Evolutionary conservation across 2,113 vertebrate genomes (phyloP), one percentile per base, ranked within the genome.

Genomic region (Phalacrocorax aristotelis): DNA sequence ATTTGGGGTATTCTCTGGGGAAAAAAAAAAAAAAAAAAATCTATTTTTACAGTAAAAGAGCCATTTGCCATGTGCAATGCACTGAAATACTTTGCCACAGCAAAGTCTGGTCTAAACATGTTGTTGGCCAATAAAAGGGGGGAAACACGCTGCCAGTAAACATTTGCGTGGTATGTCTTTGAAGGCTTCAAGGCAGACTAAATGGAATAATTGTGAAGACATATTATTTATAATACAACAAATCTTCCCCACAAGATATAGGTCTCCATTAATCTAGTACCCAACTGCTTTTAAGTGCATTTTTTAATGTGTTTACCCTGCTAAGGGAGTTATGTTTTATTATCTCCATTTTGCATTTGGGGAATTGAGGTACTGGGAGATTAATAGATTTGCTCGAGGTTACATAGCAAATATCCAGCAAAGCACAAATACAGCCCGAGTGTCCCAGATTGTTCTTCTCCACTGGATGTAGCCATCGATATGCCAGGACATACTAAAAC

Each of bases 91-190:
- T 97, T 95, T 96, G 96, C 97, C 96, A 97, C 70, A 95, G 97
- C 93, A 86, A 97, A 95, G 93, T 97, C 95, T 97, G 97, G 97
- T 97, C 96, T 96, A 97, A 95, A 96, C 97, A 97, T 95, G 95
- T 92, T 96, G 96, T 86, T 96, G 94, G 95, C 97, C 93, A 95
- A 97, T 95, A 97, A 96, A 95, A 97, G 74, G 93, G 94, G 94
- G 91, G 94, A 95, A 96, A 96, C 94, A 93, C 25, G 60, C 64
- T 97, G 97, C 96, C 96, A 95, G 94, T 97, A 97, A 96, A 97
- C 96, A 97, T 97, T 96, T 96, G 96, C 89, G 96, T 97, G 97
- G 95, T 97, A 97, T 97, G 95, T 97, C 96, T 96, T 97, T 96
- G 96, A 97, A 95, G 95, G 96, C 96, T 97, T 97, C 96, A 97